phyloP scores from a whole-genome alignment of 2,797 vertebrate species.

The Busarellus nigricollis region DNA sequence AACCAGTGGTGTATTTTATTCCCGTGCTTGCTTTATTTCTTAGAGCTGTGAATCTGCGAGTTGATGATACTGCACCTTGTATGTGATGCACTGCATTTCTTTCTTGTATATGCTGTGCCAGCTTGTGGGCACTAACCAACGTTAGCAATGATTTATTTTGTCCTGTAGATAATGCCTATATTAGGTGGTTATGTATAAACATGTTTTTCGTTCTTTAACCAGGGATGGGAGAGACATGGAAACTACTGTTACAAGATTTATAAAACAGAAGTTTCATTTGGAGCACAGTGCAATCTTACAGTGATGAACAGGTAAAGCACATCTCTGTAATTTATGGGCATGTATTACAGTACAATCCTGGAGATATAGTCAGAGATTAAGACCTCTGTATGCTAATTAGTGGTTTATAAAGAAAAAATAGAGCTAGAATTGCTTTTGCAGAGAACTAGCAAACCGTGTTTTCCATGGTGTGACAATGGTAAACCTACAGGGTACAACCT shows the following conservation, averaged over 20 bases:
- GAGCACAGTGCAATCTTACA: slow-evolving; percentile 85
- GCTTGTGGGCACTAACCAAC: neutral
- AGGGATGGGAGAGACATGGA: slow-evolving; percentile 90
- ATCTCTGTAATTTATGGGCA: neutral
- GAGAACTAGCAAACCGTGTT: neutral
- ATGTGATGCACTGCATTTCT: neutral
- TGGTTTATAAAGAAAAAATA: neutral
- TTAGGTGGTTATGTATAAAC: neutral
- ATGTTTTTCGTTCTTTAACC: neutral
- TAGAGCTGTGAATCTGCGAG: neutral
- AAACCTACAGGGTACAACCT: neutral
- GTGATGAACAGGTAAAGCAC: slow-evolving; percentile 84
- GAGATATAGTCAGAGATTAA: neutral
- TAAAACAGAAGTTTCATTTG: slow-evolving; percentile 78
- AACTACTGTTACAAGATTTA: slow-evolving; percentile 87
- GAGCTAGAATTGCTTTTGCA: neutral
- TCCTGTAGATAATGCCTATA: neutral
- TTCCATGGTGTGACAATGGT: neutral
- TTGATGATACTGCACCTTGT: neutral
- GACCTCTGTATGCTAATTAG: neutral
- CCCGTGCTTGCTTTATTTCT: neutral
- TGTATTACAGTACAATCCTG: neutral
- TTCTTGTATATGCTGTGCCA: neutral
- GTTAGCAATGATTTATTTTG: neutral
- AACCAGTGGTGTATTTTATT: slow-evolving; percentile 45